A percentile compares a stretch with the other conserved stretches of the same genome.
Evolutionary conservation across 2,888 invertebrate genomes (phyloP).

Genomic region (Junonia oenone): DNA sequence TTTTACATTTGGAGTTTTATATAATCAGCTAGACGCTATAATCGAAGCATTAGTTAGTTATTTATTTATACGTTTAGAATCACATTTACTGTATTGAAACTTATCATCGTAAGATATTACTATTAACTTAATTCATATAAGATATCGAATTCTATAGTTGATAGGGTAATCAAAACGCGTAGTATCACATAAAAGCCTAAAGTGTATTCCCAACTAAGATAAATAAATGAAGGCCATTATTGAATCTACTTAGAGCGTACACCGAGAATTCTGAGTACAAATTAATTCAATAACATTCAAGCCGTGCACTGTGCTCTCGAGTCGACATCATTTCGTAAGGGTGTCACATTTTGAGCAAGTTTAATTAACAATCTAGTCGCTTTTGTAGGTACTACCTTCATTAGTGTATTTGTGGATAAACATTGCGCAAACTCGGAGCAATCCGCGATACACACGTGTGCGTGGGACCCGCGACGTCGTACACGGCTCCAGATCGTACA

Average conservation of each 20-base stretch:
- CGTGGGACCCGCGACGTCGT: constrained; percentile 40
- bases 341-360: constrained; percentile 79
- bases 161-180: constrained; percentile 33
- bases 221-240: constrained; percentile 62
- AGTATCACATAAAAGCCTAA: constrained; percentile 36
- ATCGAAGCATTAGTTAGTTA: no score
- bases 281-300: constrained; percentile 77
- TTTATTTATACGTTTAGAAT: no score
- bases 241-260: constrained; percentile 64
- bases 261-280: constrained; percentile 75
- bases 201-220: constrained; percentile 42
- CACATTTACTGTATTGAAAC: not conserved
- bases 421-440: constrained; percentile 64
- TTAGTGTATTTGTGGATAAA: constrained; percentile 79
- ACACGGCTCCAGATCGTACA: constrained; percentile 23
- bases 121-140: constrained; percentile 13
- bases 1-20: no score
- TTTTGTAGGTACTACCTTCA: constrained; percentile 75
- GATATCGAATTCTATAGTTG: constrained; percentile 19
- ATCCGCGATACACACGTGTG: constrained; percentile 51
- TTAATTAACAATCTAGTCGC: constrained; percentile 80
- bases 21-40: no score
- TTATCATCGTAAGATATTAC: constrained; percentile 4
- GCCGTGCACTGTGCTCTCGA: constrained; percentile 71
- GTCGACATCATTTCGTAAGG: constrained; percentile 73